These are phyloP conservation scores for Pleuronectes platessa DNA, from an alignment of 2,113 vertebrate genomes.

Conservation along the genomic window DNA sequence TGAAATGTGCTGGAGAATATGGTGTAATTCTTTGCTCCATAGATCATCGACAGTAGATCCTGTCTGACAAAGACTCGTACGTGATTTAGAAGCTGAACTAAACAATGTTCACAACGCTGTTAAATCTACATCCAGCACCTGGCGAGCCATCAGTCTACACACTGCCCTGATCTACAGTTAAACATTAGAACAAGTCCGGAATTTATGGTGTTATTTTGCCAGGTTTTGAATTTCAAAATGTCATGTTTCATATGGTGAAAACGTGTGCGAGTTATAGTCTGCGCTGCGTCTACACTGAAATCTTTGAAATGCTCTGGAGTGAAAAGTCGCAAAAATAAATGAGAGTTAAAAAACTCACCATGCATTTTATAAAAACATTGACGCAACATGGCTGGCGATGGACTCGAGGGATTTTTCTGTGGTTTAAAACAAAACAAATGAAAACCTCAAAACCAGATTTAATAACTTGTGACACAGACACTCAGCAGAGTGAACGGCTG, in stretches of 20 bases:
- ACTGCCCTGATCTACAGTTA: not conserved
- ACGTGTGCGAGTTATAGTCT: not conserved
- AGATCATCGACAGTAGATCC: not conserved
- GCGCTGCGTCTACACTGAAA: not conserved
- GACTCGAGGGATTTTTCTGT: not conserved
- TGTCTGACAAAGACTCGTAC: not conserved
- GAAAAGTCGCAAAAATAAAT: not conserved
- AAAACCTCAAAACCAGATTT: constrained; percentile 14
- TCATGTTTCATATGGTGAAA: constrained; percentile 4
- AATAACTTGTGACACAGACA: not conserved
- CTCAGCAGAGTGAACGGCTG: not conserved
- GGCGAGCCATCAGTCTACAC: not conserved
- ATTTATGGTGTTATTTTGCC: not conserved
- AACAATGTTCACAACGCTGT: not conserved
- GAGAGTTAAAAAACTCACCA: not conserved
- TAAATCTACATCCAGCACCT: not conserved
- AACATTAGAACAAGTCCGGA: not conserved
- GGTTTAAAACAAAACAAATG: not conserved
- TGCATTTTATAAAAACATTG: not conserved
- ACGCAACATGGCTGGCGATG: not conserved
- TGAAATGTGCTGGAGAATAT: not conserved
- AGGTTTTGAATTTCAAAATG: constrained; percentile 14
- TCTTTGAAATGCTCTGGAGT: not conserved
- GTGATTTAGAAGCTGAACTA: constrained; percentile 4
- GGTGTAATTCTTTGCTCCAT: not conserved